Percentiles rank a stretch among this genome's conserved stretches.
Conservation (phyloP, 2,797 vertebrate genomes). For the Scyliorhinus canicula region DNA sequence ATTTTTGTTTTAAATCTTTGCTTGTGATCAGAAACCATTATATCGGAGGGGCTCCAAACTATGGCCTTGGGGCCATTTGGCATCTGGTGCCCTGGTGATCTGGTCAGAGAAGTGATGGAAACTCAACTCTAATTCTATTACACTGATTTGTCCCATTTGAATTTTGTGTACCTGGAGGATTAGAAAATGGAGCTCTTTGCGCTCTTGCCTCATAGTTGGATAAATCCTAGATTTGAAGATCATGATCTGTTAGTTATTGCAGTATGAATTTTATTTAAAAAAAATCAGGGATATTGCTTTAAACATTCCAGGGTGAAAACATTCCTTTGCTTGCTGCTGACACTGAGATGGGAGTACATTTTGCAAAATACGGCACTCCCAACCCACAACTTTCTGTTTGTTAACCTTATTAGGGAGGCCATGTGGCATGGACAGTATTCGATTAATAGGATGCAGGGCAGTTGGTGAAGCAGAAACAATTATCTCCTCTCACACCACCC, state of each 20-base stretch:
- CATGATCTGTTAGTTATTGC: background rate
- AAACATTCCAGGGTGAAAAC: background rate
- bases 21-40: background rate
- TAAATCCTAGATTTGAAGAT: background rate
- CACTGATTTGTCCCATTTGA: background rate
- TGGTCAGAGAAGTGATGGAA: background rate
- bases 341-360: background rate
- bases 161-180: background rate
- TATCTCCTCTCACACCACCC: too few species aligned
- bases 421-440: background rate
- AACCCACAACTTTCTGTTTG: background rate
- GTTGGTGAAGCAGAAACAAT: too few species aligned
- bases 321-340: background rate
- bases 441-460: too few species aligned
- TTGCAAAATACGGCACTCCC: background rate
- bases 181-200: background rate
- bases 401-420: background rate
- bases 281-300: background rate
- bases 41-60: background rate
- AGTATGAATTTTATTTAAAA: background rate
- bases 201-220: background rate
- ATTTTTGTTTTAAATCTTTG: background rate
- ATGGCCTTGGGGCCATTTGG: background rate
- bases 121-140: background rate
- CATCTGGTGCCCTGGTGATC: background rate